Base-by-base conservation (phyloP, 2,113 vertebrate genomes). In the Leiothrix lutea region DNA sequence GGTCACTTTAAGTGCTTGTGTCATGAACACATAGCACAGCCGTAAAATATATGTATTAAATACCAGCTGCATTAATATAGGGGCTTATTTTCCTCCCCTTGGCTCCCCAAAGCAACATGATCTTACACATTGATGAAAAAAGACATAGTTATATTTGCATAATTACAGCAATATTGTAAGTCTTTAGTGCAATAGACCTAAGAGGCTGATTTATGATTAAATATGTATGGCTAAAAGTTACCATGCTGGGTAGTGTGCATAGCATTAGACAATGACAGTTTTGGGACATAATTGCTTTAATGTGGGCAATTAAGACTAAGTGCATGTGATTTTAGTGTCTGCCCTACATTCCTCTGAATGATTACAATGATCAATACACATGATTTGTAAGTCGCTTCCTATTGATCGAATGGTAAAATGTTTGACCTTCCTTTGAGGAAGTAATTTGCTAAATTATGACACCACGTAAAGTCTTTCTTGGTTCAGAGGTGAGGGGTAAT, bases 231-330 rank as follows among this genome's bases (percentile, higher is more conserved):
- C 97, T 96, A 97, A 98, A 98, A 98, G 92, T 97, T 94, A 97
- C 95, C 96, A 96, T 92, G 97, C 83, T 57, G 93, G 81, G 93
- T 97, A 97, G 97, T 98, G 98, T 97, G 97, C 92, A 93, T 84
- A 97, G 98, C 97, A 97, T 98, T 97, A 97, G 97, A 97, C 98
- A 96, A 98, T 97, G 96, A 96, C 97, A 98, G 97, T 98, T 98
- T 98, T 97, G 98, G 98, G 98, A 98, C 98, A 98, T 99, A 99
- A 99, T 98, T 98, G 98, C 98, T 98, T 98, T 99, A 98, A 98
- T 99, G 98, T 98, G 98, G 97, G 98, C 98, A 98, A 99, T 99
- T 99, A 99, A 98, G 98, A 97, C 98, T 99, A 99, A 99, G 98
- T 99, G 98, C 98, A 98, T 98, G 97, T 97, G 98, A 98, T 99